Conservation (phyloP, 2,113 vertebrate species). For the Peromyscus californicus region DNA sequence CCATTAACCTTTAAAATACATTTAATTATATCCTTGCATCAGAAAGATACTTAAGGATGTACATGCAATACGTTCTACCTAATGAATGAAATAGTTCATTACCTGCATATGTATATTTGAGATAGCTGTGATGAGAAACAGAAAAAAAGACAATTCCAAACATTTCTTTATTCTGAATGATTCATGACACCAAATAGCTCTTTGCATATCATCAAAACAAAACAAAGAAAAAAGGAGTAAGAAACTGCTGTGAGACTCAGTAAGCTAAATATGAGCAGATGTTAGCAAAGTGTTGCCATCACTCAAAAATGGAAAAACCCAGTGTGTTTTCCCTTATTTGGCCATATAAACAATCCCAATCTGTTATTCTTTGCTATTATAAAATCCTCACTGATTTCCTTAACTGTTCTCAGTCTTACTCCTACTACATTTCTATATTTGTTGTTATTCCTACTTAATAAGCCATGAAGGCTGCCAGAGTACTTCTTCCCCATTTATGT, state of each 20-base stretch:
- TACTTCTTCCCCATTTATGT: constrained; percentile 24
- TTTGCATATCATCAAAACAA: constrained; percentile 30
- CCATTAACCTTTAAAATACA: neutral
- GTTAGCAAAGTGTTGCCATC: constrained; percentile 46
- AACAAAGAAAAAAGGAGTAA: neutral
- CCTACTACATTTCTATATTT: constrained; percentile 79
- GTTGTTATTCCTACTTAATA: constrained; percentile 75
- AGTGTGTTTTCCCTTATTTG: constrained; percentile 54
- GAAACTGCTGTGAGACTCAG: constrained; percentile 17
- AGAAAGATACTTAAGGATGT: neutral
- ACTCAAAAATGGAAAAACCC: constrained; percentile 61
- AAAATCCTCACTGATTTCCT: constrained; percentile 57
- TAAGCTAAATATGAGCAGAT: constrained; percentile 48
- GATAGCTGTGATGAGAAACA: accelerated
- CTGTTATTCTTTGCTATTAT: constrained; percentile 67
- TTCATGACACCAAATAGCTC: neutral
- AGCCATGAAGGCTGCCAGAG: constrained; percentile 57
- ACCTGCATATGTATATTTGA: neutral
- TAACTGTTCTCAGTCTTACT: constrained; percentile 69
- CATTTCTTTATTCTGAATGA: constrained; percentile 15
- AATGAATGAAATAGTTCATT: neutral
- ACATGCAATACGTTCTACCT: neutral
- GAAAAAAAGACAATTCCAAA: neutral
- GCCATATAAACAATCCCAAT: constrained; percentile 62
- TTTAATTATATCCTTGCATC: neutral